Evolutionary conservation across 2,113 vertebrate genomes (phyloP).

Genomic region (Halichoeres trimaculatus): DNA sequence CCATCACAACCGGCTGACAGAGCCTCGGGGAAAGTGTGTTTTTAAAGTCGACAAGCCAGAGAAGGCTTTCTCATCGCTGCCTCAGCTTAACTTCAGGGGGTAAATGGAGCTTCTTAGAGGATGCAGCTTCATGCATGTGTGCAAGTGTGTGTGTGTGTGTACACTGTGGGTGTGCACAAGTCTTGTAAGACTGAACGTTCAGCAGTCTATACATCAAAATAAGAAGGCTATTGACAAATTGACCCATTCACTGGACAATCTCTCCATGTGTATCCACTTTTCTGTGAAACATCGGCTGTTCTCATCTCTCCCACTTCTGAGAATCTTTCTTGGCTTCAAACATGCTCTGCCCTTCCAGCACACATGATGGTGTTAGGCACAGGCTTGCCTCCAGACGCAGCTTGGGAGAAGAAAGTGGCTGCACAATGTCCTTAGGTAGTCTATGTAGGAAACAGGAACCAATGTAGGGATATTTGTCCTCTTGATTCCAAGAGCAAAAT

Average conservation of each 20-base stretch:
- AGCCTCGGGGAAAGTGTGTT: slow-evolving; percentile 38
- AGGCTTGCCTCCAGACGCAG: slow-evolving; percentile 46
- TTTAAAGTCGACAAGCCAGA: slow-evolving; percentile 51
- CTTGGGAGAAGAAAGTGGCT: slow-evolving; percentile 36
- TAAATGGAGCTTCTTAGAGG: slow-evolving; percentile 40
- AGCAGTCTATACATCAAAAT: slow-evolving; percentile 12
- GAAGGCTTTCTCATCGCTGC: slow-evolving; percentile 30
- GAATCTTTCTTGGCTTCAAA: slow-evolving; percentile 34
- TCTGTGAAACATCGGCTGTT: slow-evolving; percentile 1
- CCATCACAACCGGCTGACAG: slow-evolving; percentile 42
- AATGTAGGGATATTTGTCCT: background rate
- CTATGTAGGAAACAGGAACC: slow-evolving; percentile 18
- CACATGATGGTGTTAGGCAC: slow-evolving; percentile 36
- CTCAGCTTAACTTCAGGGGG: slow-evolving; percentile 51
- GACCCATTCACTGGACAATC: slow-evolving; percentile 48
- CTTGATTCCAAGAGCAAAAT: background rate
- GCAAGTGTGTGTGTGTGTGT: background rate
- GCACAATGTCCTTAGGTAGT: slow-evolving; percentile 27
- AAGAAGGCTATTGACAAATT: slow-evolving; percentile 37
- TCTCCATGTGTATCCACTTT: slow-evolving; percentile 43
- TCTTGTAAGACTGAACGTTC: background rate
- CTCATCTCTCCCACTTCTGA: background rate
- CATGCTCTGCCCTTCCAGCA: slow-evolving; percentile 32
- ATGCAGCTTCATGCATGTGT: slow-evolving; percentile 12
- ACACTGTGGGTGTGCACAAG: background rate